Percentiles rank a stretch among this genome's conserved stretches.
These are phyloP conservation scores for Oscheius sp. DNA, from an alignment of 2,888 invertebrate species.

Conservation along the genomic window DNA sequence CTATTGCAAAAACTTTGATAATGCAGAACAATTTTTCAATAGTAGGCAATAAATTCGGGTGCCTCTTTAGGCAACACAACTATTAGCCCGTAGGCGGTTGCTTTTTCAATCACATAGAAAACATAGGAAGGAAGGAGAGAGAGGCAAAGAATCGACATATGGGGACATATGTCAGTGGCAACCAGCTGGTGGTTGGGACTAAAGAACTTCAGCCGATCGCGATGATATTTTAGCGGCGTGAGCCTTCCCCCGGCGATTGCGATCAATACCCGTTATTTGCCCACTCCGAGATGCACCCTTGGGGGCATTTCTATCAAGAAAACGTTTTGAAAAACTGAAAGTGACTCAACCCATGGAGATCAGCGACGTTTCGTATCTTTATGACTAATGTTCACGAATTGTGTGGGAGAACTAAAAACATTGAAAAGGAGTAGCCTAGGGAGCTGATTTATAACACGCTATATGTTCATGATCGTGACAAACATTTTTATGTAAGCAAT, in stretches of 20 bases:
- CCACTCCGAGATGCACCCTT: slow-evolving; percentile 22
- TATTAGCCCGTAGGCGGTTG: neutral
- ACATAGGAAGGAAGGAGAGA: neutral
- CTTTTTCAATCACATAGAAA: neutral
- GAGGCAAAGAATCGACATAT: no score
- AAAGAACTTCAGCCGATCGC: slow-evolving; percentile 25
- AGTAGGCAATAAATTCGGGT: no score
- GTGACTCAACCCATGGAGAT: slow-evolving; percentile 8
- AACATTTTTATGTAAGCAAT: no score
- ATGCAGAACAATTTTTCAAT: no score
- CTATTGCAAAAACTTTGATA: neutral
- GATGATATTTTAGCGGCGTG: slow-evolving; percentile 27
- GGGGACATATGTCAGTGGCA: neutral
- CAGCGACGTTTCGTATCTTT: neutral
- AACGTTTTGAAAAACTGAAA: neutral
- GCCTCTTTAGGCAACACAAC: neutral
- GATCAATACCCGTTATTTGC: slow-evolving; percentile 29
- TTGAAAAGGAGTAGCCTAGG: no score
- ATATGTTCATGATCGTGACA: no score
- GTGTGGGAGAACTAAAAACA: no score
- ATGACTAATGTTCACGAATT: no score
- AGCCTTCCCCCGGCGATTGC: slow-evolving; percentile 23
- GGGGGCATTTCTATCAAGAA: slow-evolving; percentile 7
- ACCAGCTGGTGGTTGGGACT: slow-evolving; percentile 24
- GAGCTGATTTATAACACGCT: no score